Base-by-base conservation (phyloP, 2,888 invertebrate genomes). In the Drosophila ustulata region DNA sequence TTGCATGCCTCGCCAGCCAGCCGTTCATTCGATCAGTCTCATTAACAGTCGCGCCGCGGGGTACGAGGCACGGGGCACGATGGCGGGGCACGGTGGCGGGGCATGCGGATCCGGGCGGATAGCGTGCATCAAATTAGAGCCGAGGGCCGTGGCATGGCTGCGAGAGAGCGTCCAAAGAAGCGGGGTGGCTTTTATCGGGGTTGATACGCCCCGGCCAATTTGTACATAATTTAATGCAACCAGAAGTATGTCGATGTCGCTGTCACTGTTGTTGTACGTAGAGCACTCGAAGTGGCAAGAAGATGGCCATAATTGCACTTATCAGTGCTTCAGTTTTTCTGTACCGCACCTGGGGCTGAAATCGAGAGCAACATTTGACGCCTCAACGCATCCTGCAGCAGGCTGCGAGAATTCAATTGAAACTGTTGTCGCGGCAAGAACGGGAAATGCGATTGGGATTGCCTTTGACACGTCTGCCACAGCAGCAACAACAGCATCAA, bases 141-240 rank as follows among this genome's bases (percentile, higher is more conserved):
- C 56, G 57, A 18, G 46, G 46, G 49, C 63, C 64, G 49, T 3
- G 64, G 57, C 32, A 52, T 68, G 52, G 56, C 66, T 18, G 62
- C 53, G 13, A 25, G 18, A 18, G 18, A 18, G 18, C 18, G 18
- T 18, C 18, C 18, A 18, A 18, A 18, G 26, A 26, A 45, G 68
- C 28, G 66, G 87, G 87, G 77, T 87, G 66, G 75, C 34, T 77
- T 70, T 70, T 57, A 26, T 25, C 49, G 66, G 73, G 70, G 76
- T 86, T 80, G 83, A 45, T 63, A 71, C 65, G 79, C 71, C 75
- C 53, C 51, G 61, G 63, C 69, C 80, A 88, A 83, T 83, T 85
- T 82, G 84, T 88, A 80, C 61, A 76, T 80, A 79, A 82, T 80
- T 86, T 77, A 79, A 80, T 86, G 80, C 88, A 75, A 57, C 76